Conservation (phyloP, 2,888 invertebrate genomes). For the Cremastinae sp. region DNA sequence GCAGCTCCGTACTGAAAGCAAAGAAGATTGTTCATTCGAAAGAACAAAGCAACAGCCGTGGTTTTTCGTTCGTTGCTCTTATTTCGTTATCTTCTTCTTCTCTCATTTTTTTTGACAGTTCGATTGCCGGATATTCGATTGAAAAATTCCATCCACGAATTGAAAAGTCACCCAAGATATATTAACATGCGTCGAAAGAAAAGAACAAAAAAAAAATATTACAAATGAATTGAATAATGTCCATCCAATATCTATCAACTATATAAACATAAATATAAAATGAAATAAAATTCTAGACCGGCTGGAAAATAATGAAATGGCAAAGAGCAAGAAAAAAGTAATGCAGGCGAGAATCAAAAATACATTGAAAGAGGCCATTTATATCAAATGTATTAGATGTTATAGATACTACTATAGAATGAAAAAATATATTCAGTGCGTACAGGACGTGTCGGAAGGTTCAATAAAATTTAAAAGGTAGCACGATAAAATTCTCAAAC, state of each 20-base stretch:
- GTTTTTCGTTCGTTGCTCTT: slow-evolving; percentile 43
- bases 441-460: too few relatives aligned
- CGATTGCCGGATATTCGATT: slow-evolving; percentile 54
- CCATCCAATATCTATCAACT: slow-evolving; percentile 51
- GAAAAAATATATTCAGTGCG: slow-evolving; percentile 21
- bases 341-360: slow-evolving; percentile 57
- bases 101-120: slow-evolving; percentile 29
- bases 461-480: too few relatives aligned
- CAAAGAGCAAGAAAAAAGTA: slow-evolving; percentile 6
- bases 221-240: slow-evolving; percentile 40
- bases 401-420: slow-evolving; percentile 51
- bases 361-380: slow-evolving; percentile 59
- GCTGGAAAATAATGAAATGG: slow-evolving; percentile 25
- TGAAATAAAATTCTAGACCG: slow-evolving; percentile 19
- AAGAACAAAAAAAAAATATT: slow-evolving; percentile 2
- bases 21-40: slow-evolving; percentile 10
- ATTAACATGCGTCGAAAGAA: slow-evolving; percentile 48
- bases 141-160: slow-evolving; percentile 58
- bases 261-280: slow-evolving; percentile 4
- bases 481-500: too few relatives aligned
- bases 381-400: slow-evolving; percentile 61
- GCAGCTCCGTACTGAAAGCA: too few relatives aligned
- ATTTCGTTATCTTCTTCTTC: slow-evolving; percentile 9
- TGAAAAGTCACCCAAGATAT: slow-evolving; percentile 46
- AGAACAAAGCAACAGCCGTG: slow-evolving; percentile 38